phyloP scores from a whole-genome alignment of 1,140 invertebrate genomes.

The Brachionus rotundiformis region DNA sequence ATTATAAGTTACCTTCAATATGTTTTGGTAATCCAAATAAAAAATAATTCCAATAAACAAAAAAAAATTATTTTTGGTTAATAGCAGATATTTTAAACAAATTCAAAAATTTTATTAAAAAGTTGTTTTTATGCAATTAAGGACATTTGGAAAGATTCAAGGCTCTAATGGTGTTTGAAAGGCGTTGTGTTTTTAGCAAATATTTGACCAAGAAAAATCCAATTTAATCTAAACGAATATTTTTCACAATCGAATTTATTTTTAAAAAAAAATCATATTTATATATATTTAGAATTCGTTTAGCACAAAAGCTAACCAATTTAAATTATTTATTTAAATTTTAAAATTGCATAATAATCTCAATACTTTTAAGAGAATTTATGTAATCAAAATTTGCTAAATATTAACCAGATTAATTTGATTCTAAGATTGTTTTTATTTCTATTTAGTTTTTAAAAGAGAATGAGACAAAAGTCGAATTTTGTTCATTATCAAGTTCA shows the following conservation, averaged over 20 bases:
- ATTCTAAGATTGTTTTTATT: slow-evolving; percentile 21
- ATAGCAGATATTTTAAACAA: background rate
- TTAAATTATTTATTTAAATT: slow-evolving; percentile 19
- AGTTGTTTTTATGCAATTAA: slow-evolving; percentile 4
- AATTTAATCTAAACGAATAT: background rate
- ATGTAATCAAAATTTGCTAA: slow-evolving; percentile 9
- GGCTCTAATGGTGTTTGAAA: background rate
- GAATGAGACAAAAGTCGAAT: slow-evolving; percentile 7
- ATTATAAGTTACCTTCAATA: background rate
- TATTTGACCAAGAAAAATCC: background rate
- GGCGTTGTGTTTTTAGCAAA: background rate
- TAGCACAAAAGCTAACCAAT: background rate
- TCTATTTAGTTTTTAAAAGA: background rate
- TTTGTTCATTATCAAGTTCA: background rate
- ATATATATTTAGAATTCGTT: background rate
- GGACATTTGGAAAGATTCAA: background rate
- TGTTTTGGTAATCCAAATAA: background rate
- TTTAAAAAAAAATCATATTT: too few relatives aligned
- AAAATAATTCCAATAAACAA: background rate
- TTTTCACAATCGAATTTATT: background rate
- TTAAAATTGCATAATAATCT: slow-evolving; percentile 10
- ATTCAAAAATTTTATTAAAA: background rate
- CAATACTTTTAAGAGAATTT: background rate
- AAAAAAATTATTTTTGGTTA: background rate
- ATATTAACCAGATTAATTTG: slow-evolving; percentile 17